A percentile compares a stretch with the other conserved stretches of the same genome.
phyloP scores from a whole-genome alignment of 2,888 invertebrate species.

The Kryphioiulus occultus region DNA sequence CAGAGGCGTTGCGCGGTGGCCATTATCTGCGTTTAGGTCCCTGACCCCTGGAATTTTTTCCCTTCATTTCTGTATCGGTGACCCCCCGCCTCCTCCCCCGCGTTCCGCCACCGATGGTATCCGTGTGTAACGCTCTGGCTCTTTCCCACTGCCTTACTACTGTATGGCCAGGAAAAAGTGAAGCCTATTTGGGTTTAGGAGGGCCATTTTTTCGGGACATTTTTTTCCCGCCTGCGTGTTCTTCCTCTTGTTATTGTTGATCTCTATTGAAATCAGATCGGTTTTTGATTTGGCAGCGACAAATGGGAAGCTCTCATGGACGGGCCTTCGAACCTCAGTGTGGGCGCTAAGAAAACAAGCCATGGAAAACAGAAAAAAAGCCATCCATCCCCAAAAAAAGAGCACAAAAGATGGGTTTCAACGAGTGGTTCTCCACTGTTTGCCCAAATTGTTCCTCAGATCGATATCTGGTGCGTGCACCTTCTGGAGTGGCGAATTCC shows the following conservation, averaged over 20 bases:
- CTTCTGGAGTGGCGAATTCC: neutral
- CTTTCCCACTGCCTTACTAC: slow-evolving; percentile 15
- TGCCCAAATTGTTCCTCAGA: neutral
- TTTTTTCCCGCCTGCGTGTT: neutral
- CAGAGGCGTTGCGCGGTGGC: slow-evolving; percentile 4
- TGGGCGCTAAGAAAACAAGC: slow-evolving; percentile 6
- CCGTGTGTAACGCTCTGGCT: neutral
- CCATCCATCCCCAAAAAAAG: neutral
- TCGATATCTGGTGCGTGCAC: slow-evolving; percentile 1
- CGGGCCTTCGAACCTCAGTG: neutral
- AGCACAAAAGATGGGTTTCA: slow-evolving; percentile 15
- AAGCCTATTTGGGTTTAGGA: neutral
- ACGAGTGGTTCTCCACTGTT: neutral
- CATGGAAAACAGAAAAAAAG: neutral
- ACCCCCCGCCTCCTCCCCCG: neutral
- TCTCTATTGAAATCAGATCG: slow-evolving; percentile 31
- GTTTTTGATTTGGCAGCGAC: slow-evolving; percentile 18
- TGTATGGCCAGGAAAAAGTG: neutral
- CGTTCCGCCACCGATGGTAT: neutral
- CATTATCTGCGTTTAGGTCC: neutral
- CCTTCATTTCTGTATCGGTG: too few species aligned
- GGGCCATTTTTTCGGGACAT: neutral
- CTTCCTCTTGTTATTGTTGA: slow-evolving; percentile 31
- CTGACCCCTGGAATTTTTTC: neutral
- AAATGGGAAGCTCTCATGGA: neutral